Conservation (phyloP, 2,113 vertebrate genomes). For the Dasyornis broadbenti region DNA sequence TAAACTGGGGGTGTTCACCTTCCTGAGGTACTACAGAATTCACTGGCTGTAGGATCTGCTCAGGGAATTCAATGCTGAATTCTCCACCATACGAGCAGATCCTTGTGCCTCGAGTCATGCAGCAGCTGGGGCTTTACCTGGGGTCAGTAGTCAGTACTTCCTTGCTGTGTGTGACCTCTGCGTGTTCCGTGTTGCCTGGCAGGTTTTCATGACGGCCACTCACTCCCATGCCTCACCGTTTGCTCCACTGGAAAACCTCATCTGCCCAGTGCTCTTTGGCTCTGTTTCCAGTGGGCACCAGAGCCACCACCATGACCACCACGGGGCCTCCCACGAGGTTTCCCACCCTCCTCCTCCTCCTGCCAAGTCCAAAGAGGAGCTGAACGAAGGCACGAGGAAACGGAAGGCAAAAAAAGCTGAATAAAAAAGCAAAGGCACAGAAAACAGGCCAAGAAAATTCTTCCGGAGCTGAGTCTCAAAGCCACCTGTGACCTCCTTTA, state of each 20-base stretch:
- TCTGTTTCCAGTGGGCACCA: conserved; percentile 66
- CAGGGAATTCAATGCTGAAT: neutral
- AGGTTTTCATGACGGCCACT: conserved; percentile 92
- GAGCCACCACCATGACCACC: conserved; percentile 51
- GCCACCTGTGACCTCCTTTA: conserved; percentile 1
- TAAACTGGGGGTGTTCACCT: neutral
- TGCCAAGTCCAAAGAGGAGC: conserved; percentile 89
- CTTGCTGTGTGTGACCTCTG: neutral
- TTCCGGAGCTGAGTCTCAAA: conserved; percentile 7
- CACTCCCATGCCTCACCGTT: conserved; percentile 95
- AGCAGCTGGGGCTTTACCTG: neutral
- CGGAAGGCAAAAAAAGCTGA: conserved; percentile 95
- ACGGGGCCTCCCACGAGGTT: conserved; percentile 53
- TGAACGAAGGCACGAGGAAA: conserved; percentile 90
- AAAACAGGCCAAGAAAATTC: neutral
- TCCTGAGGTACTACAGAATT: neutral
- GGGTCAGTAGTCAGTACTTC: neutral
- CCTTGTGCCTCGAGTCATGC: neutral
- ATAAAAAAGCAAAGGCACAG: conserved; percentile 37
- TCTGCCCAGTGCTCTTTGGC: conserved; percentile 88
- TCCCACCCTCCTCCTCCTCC: conserved; percentile 61
- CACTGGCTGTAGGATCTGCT: neutral
- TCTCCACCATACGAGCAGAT: neutral
- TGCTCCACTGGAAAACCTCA: conserved; percentile 81
- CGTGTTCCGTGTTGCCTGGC: neutral